Percentiles rank a stretch among this genome's conserved stretches.
Evolutionary conservation across 2,797 vertebrate genomes (phyloP).

Genomic region (Buceros bicornis): DNA sequence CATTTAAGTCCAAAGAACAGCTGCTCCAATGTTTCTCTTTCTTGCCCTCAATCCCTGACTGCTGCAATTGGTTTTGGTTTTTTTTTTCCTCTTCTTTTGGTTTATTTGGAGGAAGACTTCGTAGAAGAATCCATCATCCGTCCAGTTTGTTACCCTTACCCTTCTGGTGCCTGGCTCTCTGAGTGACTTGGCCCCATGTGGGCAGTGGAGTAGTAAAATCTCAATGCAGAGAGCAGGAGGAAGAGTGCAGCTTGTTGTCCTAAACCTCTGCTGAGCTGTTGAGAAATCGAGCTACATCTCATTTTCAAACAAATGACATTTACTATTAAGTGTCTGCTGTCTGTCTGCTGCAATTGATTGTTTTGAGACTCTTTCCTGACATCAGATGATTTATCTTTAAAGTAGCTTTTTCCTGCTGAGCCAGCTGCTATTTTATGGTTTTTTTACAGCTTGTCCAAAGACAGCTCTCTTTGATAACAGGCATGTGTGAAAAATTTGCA

Average conservation of each 20-base stretch:
- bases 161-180: not conserved
- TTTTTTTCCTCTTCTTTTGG: not conserved
- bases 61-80: not conserved
- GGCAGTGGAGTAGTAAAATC: not conserved
- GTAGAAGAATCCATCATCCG: not conserved
- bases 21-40: not conserved
- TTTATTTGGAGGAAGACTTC: not conserved
- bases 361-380: conserved; percentile 6
- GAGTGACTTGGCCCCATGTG: not conserved
- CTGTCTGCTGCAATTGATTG: conserved; percentile 30
- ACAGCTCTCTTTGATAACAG: conserved; percentile 49
- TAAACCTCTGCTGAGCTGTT: not conserved
- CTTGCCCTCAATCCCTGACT: not conserved
- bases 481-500: conserved; percentile 58
- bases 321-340: conserved; percentile 31
- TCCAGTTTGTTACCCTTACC: not conserved
- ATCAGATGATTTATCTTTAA: conserved; percentile 59
- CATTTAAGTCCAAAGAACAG: not conserved
- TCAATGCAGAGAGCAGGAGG: not conserved
- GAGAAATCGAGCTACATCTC: not conserved
- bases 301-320: conserved; percentile 39
- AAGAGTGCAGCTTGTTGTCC: not conserved
- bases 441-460: conserved; percentile 52
- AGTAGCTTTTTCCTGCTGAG: conserved; percentile 52
- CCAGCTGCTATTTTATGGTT: conserved; percentile 53